A percentile compares a stretch with the other conserved stretches of the same genome.
Conservation (phyloP, 1,140 invertebrate species). For the Zaprionus gabonicus region DNA sequence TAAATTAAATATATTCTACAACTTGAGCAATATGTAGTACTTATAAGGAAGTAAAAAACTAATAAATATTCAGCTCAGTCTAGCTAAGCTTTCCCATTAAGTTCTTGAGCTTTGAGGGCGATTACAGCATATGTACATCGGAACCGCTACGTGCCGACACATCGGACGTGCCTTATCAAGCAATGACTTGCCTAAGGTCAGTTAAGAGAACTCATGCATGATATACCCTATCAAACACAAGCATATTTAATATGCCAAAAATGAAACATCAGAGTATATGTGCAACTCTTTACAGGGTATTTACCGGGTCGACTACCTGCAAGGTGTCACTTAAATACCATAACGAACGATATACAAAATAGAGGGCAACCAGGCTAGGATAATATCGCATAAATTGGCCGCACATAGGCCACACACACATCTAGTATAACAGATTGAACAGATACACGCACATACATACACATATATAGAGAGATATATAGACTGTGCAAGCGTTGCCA, state of each 20-base stretch:
- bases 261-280: background rate
- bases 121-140: background rate
- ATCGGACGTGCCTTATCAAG: background rate
- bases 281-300: conserved; percentile 22
- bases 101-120: background rate
- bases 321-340: background rate
- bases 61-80: background rate
- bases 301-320: background rate
- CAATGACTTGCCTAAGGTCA: background rate
- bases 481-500: conserved; percentile 21
- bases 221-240: background rate
- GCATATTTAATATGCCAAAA: background rate
- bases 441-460: background rate
- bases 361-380: conserved; percentile 34
- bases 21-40: background rate
- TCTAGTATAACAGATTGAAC: conserved; percentile 3
- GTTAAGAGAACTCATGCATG: background rate
- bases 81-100: background rate
- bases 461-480: background rate
- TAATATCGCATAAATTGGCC: conserved; percentile 38
- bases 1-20: background rate
- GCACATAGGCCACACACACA: background rate
- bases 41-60: background rate
- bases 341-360: background rate
- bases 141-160: background rate